A percentile compares a stretch with the other conserved stretches of the same genome.
These are phyloP conservation scores for Emmelina monodactyla DNA, from an alignment of 2,888 invertebrate genomes.

Conservation along the genomic window DNA sequence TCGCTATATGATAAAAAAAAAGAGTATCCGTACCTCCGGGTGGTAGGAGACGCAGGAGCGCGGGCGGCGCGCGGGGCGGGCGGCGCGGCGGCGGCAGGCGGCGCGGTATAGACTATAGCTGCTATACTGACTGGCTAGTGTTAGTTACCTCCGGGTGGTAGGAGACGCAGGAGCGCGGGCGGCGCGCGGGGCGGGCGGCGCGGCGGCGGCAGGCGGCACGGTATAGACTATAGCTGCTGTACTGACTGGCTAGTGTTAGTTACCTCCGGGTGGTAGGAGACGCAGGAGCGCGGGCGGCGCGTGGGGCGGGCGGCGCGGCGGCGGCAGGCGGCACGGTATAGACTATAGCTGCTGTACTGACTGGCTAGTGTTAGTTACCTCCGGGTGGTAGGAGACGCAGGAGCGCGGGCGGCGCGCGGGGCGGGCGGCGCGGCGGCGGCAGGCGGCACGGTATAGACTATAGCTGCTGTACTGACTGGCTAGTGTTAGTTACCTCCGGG, in stretches of 20 bases:
- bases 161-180: constrained; percentile 82
- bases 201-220: constrained; percentile 64
- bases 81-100: constrained; percentile 62
- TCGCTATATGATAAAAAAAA: no score
- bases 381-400: constrained; percentile 90
- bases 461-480: no score
- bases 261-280: constrained; percentile 89
- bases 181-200: constrained; percentile 71
- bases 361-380: no score
- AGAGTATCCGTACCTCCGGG: constrained; percentile 86
- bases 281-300: constrained; percentile 80
- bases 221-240: no score
- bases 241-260: no score
- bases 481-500: constrained; percentile 86
- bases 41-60: constrained; percentile 88
- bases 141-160: constrained; percentile 91
- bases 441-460: constrained; percentile 53
- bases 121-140: no score
- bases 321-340: constrained; percentile 59
- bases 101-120: no score
- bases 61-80: constrained; percentile 74
- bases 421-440: constrained; percentile 68
- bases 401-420: constrained; percentile 76
- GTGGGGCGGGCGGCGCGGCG: constrained; percentile 70
- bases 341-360: no score